These are phyloP conservation scores for Labrus mixtus DNA, from an alignment of 2,113 vertebrate species.

Conservation along the genomic window DNA sequence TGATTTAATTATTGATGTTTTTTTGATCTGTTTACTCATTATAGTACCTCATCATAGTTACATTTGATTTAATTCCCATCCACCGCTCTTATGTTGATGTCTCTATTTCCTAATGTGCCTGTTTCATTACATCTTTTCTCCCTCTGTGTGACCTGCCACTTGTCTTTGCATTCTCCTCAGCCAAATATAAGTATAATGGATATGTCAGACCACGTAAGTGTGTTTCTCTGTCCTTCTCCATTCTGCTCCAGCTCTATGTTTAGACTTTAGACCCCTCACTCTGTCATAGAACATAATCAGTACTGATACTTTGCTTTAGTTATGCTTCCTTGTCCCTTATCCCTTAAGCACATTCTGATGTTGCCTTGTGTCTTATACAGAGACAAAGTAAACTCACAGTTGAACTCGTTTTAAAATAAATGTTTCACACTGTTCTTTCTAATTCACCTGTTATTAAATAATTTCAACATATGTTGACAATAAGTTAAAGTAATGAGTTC, in stretches of 20 bases:
- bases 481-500: constrained; percentile 33
- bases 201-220: constrained; percentile 90
- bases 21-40: constrained; percentile 46
- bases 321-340: constrained; percentile 44
- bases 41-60: constrained; percentile 43
- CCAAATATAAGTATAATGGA: constrained; percentile 90
- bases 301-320: constrained; percentile 56
- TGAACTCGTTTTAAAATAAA: constrained; percentile 32
- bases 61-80: constrained; percentile 44
- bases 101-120: constrained; percentile 73
- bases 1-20: constrained; percentile 44
- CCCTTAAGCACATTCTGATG: constrained; percentile 49
- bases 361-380: constrained; percentile 49
- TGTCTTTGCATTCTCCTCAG: constrained; percentile 88
- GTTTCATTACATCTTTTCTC: constrained; percentile 75
- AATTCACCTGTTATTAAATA: constrained; percentile 25
- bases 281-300: constrained; percentile 59
- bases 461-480: constrained; percentile 27
- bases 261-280: constrained; percentile 62
- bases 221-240: constrained; percentile 82
- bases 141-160: constrained; percentile 84
- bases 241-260: constrained; percentile 74
- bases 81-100: constrained; percentile 65
- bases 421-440: constrained; percentile 42
- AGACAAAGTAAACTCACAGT: constrained; percentile 29